Base-by-base conservation (phyloP, 2,113 vertebrate species). In the Choloepus hoffmanni region DNA sequence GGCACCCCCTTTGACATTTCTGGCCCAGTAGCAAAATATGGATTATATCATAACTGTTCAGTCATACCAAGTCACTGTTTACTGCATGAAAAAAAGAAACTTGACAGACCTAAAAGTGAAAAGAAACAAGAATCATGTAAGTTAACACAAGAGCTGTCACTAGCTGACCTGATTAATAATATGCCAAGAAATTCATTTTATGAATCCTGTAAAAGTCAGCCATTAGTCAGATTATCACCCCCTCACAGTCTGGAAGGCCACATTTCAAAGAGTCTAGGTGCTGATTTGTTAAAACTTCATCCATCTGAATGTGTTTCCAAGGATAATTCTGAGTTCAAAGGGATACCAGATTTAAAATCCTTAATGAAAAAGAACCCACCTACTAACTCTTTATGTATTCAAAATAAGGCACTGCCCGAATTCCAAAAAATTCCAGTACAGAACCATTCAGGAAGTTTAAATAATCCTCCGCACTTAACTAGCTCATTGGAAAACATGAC, bases 401-500 rank as follows among this genome's bases (percentile, higher is more conserved):
- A 97, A 55, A 96, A 82, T 72, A 94, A 62, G 77, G 95, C 89
- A 93, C 87, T 96, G 63, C 43, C 86, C 95, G 68, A 97, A 97
- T 92, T 92, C 23, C 96, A 97, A 72, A 89, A 91, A 91, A 85
- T 96, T 96, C 96, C 91, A 68, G 23, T 85, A 85, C 81, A 82
- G 67, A 96, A 65, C 58, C 96, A n/a, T 60, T 85, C 94, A 87
- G 90, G 65, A 97, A 72, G 62, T 96, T 96, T 98, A 97, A 95
- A 24, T 89, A 96, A 60, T 95, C 84, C 96, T 97, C 95, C 92
- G 5, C 74, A 87, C 77, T 97, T 99, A 96, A 96, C 97, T 58
- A 97, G 89, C 95, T 97, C 98, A 76, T 98, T 99, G 94, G 97
- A 98, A 96, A 98, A 97, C 92, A 94, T 98, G 28, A 97, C 97